These are phyloP conservation scores for Eupeodes luniger DNA, from an alignment of 2,888 invertebrate genomes.

Conservation along the genomic window DNA sequence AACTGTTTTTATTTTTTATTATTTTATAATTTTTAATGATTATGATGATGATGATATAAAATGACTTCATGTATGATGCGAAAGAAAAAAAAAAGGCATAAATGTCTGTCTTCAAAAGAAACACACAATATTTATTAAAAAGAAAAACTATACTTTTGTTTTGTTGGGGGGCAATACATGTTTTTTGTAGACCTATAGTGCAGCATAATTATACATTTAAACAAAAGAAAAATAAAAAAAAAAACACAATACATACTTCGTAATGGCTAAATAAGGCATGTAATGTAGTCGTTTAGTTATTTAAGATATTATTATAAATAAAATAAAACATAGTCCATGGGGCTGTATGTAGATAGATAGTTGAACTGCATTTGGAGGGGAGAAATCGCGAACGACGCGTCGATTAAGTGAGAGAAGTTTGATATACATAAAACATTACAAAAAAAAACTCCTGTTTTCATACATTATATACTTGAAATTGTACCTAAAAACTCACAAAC, in stretches of 20 bases:
- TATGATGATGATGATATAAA: neutral
- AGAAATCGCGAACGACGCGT: conserved; percentile 45
- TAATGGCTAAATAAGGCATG: conserved; percentile 66
- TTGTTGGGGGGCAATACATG: conserved; percentile 55
- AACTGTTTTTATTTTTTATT: conserved; percentile 39
- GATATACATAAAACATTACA: conserved; percentile 6
- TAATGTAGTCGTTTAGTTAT: conserved; percentile 74
- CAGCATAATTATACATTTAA: conserved; percentile 54
- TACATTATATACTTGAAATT: conserved; percentile 43
- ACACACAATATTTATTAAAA: conserved; percentile 54
- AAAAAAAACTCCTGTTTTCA: conserved; percentile 26
- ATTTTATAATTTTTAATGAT: conserved; percentile 22
- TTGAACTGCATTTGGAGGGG: conserved; percentile 61
- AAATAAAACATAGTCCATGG: conserved; percentile 50
- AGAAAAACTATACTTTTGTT: conserved; percentile 48
- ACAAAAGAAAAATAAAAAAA: conserved; percentile 9
- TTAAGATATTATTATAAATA: conserved; percentile 58
- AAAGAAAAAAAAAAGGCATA: conserved; percentile 36
- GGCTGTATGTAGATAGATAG: conserved; percentile 69
- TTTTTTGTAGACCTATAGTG: conserved; percentile 63
- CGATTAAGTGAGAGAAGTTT: conserved; percentile 54
- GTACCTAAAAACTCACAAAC: conserved; percentile 42
- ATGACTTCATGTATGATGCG: conserved; percentile 59
- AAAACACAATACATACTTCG: conserved; percentile 55
- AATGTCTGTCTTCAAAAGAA: conserved; percentile 39